phyloP scores from a whole-genome alignment of 2,113 vertebrate species.

The Lepisosteus osseus region DNA sequence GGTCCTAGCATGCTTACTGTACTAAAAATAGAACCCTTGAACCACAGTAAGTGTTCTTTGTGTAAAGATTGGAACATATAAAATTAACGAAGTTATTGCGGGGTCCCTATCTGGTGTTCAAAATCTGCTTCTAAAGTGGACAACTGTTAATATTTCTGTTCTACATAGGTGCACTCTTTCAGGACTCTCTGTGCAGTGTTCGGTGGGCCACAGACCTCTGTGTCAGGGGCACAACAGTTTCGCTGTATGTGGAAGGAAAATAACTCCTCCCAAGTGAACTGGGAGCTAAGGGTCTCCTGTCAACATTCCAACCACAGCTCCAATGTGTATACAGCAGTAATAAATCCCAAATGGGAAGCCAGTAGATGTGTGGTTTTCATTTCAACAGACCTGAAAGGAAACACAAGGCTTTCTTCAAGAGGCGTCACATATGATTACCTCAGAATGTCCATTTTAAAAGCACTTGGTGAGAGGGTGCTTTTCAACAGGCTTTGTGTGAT shows the following conservation, averaged over 20 bases:
- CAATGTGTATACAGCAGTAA: constrained; percentile 19
- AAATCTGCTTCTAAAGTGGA: constrained; percentile 6
- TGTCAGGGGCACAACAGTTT: constrained; percentile 41
- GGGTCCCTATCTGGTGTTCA: constrained; percentile 10
- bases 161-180: neutral
- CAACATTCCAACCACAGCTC: neutral
- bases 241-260: constrained; percentile 34
- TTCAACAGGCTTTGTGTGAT: too few relatives aligned
- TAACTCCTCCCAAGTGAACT: constrained; percentile 4
- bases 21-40: constrained; percentile 48
- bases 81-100: constrained; percentile 32
- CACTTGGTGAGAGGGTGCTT: too few relatives aligned
- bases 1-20: constrained; percentile 28
- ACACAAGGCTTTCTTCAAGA: neutral
- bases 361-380: constrained; percentile 5
- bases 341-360: constrained; percentile 16
- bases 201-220: constrained; percentile 12
- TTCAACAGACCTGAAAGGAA: neutral
- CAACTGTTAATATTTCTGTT: constrained; percentile 2
- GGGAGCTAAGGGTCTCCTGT: constrained; percentile 20
- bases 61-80: constrained; percentile 39
- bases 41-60: constrained; percentile 51
- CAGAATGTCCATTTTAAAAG: too few relatives aligned
- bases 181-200: neutral
- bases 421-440: too few relatives aligned